Evolutionary conservation across 2,113 vertebrate genomes (phyloP).

Genomic region (Cheilinus undulatus): DNA sequence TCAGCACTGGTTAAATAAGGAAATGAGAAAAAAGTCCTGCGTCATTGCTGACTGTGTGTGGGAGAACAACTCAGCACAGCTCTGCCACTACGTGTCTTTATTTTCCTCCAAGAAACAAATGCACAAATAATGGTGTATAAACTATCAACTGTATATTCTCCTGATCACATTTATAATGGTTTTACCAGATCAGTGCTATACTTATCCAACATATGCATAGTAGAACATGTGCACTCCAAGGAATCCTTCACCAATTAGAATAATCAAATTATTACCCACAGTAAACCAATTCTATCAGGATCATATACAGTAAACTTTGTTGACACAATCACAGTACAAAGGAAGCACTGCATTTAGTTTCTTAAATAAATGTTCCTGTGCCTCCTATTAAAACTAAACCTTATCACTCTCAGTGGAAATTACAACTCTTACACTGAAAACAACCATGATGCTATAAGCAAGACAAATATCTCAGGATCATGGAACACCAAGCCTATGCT

Average conservation of each 20-base stretch:
- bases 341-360: background rate
- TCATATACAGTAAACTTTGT: background rate
- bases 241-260: no score
- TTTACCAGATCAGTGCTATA: no score
- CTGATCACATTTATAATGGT: no score
- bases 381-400: background rate
- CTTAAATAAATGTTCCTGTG: background rate
- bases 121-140: background rate
- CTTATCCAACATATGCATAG: no score
- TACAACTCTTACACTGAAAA: no score
- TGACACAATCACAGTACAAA: background rate
- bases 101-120: background rate
- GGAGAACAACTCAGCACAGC: conserved; percentile 19
- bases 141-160: background rate
- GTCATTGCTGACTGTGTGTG: conserved; percentile 14
- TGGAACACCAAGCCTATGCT: no score
- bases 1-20: conserved; percentile 52
- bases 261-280: background rate
- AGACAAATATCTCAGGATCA: no score
- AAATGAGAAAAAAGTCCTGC: conserved; percentile 52
- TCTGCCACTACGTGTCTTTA: conserved; percentile 12
- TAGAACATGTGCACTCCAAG: no score
- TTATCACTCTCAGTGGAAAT: no score
- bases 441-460: no score
- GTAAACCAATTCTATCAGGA: no score